phyloP scores from a whole-genome alignment of 2,797 vertebrate genomes.

The Argya squamiceps region DNA sequence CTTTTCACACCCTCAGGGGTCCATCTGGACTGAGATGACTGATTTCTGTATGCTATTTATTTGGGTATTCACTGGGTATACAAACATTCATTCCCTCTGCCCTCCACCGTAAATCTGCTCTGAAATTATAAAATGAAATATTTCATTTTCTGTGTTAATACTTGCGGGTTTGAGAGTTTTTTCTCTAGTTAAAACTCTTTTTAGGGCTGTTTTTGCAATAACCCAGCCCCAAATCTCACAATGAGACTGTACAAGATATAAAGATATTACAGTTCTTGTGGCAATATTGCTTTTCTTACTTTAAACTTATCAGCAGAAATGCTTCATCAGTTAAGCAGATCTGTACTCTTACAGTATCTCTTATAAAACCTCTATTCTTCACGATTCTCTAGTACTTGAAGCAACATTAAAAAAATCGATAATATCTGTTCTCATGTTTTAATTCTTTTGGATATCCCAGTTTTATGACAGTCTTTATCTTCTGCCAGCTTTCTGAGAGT shows the following conservation, averaged over 20 bases:
- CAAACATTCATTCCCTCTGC: neutral
- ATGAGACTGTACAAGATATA: neutral
- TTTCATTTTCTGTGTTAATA: neutral
- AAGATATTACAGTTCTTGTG: neutral
- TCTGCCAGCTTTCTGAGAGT: slow-evolving; percentile 29
- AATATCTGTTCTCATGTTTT: neutral
- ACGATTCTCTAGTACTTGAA: neutral
- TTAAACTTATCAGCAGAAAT: neutral
- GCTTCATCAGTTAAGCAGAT: neutral
- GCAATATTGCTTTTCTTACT: neutral
- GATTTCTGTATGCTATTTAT: neutral
- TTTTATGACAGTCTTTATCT: neutral
- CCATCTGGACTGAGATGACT: neutral
- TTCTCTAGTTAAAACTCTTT: neutral
- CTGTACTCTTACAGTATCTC: neutral
- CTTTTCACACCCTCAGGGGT: neutral
- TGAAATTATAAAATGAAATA: neutral
- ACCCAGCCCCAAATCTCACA: neutral
- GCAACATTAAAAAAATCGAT: neutral
- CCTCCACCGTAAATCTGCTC: rapidly evolving
- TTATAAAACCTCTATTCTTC: neutral
- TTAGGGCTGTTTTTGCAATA: neutral
- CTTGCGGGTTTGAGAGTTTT: rapidly evolving
- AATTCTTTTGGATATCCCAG: neutral
- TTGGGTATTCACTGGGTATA: neutral